phyloP scores from a whole-genome alignment of 1,140 invertebrate species.

The Cryptotermes secundus region DNA sequence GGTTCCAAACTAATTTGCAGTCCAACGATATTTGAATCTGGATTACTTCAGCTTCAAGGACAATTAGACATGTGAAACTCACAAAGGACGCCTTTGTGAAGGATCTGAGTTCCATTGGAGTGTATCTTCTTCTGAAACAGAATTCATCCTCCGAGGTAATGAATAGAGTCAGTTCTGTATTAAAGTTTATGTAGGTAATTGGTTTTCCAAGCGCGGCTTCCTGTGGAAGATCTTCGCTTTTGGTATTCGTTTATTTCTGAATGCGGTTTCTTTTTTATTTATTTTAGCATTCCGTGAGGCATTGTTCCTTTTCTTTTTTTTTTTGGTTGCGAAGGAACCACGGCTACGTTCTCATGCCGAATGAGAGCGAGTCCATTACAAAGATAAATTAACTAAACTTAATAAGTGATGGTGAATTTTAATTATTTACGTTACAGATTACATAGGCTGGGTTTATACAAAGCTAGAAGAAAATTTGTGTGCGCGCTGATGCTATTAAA shows the following conservation, averaged over 20 bases:
- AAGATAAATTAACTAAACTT: slow-evolving; percentile 2
- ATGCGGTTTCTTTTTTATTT: not conserved
- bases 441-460: not conserved
- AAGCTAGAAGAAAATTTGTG: not conserved
- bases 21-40: too few relatives aligned
- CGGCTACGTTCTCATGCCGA: not conserved
- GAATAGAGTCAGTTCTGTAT: not conserved
- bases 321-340: not conserved
- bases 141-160: too few relatives aligned
- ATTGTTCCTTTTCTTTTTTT: too few relatives aligned
- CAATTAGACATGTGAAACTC: too few relatives aligned
- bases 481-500: not conserved
- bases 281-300: not conserved
- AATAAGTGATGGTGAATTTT: not conserved
- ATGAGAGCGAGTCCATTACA: not conserved
- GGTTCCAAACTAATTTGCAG: too few relatives aligned
- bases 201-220: not conserved
- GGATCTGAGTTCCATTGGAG: too few relatives aligned
- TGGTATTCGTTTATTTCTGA: not conserved
- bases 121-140: too few relatives aligned
- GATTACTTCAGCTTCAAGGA: too few relatives aligned
- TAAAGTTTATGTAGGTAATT: not conserved
- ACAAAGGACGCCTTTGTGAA: too few relatives aligned
- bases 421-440: slow-evolving; percentile 6
- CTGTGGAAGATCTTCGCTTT: not conserved